Base-by-base conservation (phyloP, 2,888 invertebrate genomes). In the Monoplex corrugatus region DNA sequence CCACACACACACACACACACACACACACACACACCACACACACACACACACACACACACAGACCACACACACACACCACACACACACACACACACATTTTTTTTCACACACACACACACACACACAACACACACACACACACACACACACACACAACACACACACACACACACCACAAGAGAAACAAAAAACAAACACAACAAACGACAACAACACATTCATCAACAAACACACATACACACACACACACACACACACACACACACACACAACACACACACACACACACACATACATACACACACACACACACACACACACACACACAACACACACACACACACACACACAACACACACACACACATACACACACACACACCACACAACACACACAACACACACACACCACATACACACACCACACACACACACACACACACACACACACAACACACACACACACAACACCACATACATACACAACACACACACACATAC, bases 271-370 rank as follows among this genome's bases (percentile, higher is more conserved):
- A n/a, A n/a, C n/a, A n/a, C n/a, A n/a, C n/a, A n/a, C 57, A 57
- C 57, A 57, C 57, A 57, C 57, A 57, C 57, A 57, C 57, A 57
- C 57, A 57, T n/a, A 57, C 57, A 1, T 57, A 23, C 5, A 57
- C 75, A 75, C 75, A 75, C 75, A 75, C 35, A 68, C 68, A 68
- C 68, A 75, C 35, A 75, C 75, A 75, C 2, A 38, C 23, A 75
- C 38, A 75, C 13, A 38, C 75, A 38, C 38, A 75, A 10, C 75
- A 72, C 28, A 72, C 23, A 50, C 13, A 13, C 13, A 50, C 50
- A 50, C 50, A n/a, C n/a, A n/a, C n/a, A n/a, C n/a, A n/a, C n/a
- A n/a, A n/a, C n/a, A n/a, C n/a, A n/a, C n/a, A n/a, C 57, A 57
- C 57, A 57, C 57, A 57, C 57, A 57, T 28, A 57, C 57, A 57